These are phyloP conservation scores for Hepsetus odoe DNA, from an alignment of 2,113 vertebrate species.

Conservation along the genomic window DNA sequence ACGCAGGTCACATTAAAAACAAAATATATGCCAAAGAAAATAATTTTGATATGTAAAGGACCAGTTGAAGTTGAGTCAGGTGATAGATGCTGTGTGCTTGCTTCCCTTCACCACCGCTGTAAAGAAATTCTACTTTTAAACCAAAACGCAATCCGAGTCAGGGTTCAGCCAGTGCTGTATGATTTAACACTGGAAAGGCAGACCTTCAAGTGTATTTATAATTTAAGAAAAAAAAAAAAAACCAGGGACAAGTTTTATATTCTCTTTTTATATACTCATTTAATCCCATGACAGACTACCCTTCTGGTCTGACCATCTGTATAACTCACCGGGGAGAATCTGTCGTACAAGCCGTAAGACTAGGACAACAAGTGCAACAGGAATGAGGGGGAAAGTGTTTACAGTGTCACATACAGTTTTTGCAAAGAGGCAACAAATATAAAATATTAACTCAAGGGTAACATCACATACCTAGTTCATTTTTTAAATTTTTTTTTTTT, in stretches of 20 bases:
- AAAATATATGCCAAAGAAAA: too few relatives aligned
- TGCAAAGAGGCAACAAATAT: slow-evolving; percentile 7
- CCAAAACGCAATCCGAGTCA: too few relatives aligned
- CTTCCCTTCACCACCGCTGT: too few relatives aligned
- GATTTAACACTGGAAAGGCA: too few relatives aligned
- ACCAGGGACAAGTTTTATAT: neutral
- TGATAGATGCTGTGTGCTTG: too few relatives aligned
- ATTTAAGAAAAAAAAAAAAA: neutral
- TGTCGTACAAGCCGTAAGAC: slow-evolving; percentile 52
- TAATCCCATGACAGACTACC: slow-evolving; percentile 30
- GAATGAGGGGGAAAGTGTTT: slow-evolving; percentile 36
- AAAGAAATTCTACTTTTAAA: too few relatives aligned
- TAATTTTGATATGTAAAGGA: too few relatives aligned
- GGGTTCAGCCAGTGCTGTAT: too few relatives aligned
- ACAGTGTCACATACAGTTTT: slow-evolving; percentile 31
- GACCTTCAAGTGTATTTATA: too few relatives aligned
- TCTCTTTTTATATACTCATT: slow-evolving; percentile 24
- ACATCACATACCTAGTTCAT: slow-evolving; percentile 22
- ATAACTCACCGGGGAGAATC: slow-evolving; percentile 5
- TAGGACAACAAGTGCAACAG: slow-evolving; percentile 46
- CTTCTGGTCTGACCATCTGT: slow-evolving; percentile 20
- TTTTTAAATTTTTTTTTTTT: too few relatives aligned
- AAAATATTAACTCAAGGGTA: slow-evolving; percentile 50
- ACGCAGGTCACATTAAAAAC: too few relatives aligned
- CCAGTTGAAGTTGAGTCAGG: too few relatives aligned